A percentile compares a stretch with the other conserved stretches of the same genome.
phyloP scores from a whole-genome alignment of 2,888 invertebrate genomes.

The Lithophane ornitopus region DNA sequence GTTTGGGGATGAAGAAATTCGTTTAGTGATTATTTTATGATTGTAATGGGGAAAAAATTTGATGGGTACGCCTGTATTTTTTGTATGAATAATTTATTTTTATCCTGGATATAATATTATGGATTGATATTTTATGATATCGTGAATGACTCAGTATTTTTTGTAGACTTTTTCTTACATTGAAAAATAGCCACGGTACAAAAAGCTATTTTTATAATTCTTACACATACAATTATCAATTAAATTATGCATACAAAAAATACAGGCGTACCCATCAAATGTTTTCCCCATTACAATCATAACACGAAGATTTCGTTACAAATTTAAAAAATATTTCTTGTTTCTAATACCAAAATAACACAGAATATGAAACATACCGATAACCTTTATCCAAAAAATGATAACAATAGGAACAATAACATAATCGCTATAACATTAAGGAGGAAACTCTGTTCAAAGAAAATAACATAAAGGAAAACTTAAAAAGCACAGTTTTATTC shows the following conservation, averaged over 20 bases:
- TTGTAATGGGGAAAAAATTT: conserved; percentile 50
- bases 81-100: background rate
- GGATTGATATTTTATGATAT: background rate
- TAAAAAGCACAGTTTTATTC: conserved; percentile 60
- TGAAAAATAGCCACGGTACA: background rate
- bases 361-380: background rate
- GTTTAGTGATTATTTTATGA: conserved; percentile 61
- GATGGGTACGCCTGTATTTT: conserved; percentile 24
- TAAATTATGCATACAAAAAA: conserved; percentile 10
- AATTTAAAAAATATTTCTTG: background rate
- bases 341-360: background rate
- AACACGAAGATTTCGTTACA: too few relatives aligned
- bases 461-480: conserved; percentile 48
- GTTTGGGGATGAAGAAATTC: conserved; percentile 62
- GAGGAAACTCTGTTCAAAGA: conserved; percentile 47
- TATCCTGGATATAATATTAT: background rate
- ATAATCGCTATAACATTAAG: conserved; percentile 32
- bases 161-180: too few relatives aligned
- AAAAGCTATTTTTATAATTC: too few relatives aligned
- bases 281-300: conserved; percentile 8
- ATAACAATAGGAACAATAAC: conserved; percentile 34
- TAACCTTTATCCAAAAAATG: background rate
- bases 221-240: too few relatives aligned
- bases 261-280: conserved; percentile 24
- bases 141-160: background rate